Conservation (phyloP, 23 tunicate genomes). For the Aplidium turbinatum region DNA sequence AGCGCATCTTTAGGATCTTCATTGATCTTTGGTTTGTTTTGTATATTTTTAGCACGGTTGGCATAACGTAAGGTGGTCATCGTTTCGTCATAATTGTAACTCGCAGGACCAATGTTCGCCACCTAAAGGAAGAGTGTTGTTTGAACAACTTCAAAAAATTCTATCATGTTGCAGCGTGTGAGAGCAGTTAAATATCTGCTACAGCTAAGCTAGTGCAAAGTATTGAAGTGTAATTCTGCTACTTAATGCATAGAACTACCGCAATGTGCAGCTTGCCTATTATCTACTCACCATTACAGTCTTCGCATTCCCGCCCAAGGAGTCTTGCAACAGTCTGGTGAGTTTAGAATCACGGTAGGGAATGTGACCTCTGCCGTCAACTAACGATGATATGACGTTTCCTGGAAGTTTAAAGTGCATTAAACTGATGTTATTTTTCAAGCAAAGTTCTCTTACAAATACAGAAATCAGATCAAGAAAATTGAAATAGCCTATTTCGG, state of each 20-base stretch:
- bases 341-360: slow-evolving; percentile 97
- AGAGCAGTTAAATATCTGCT: neutral
- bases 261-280: neutral
- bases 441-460: no score
- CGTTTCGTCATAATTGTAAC: slow-evolving; percentile 95
- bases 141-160: neutral
- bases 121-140: slow-evolving; percentile 54
- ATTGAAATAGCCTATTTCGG: no score
- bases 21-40: slow-evolving; percentile 95
- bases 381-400: slow-evolving; percentile 89
- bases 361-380: slow-evolving; percentile 89
- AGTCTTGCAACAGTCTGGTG: slow-evolving; percentile 87
- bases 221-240: neutral
- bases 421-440: no score
- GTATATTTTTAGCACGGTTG: slow-evolving; percentile 93
- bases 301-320: slow-evolving; percentile 97
- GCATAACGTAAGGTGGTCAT: slow-evolving; percentile 94
- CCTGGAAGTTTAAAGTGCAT: slow-evolving; percentile 29
- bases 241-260: neutral
- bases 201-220: neutral
- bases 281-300: slow-evolving; percentile 79
- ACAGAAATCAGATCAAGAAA: no score
- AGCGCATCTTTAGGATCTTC: slow-evolving; percentile 99
- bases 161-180: neutral
- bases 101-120: slow-evolving; percentile 98